Conservation (phyloP, 2,113 vertebrate genomes). For the Grammomys dolichurus region DNA sequence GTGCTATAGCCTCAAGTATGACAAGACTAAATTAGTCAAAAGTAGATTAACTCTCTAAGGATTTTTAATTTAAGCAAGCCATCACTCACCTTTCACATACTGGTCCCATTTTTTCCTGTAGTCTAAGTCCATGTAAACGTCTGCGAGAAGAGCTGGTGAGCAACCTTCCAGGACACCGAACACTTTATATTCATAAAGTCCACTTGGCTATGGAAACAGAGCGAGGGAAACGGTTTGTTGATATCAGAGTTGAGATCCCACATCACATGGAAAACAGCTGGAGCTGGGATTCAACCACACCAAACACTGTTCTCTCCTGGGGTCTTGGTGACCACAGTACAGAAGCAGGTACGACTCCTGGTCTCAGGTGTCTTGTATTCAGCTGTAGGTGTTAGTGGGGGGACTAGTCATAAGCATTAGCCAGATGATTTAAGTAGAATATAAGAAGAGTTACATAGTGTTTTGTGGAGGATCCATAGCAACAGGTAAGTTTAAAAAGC, state of each 20-base stretch:
- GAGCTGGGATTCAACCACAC: background rate
- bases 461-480: background rate
- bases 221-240: conserved; percentile 46
- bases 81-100: conserved; percentile 92
- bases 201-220: conserved; percentile 88
- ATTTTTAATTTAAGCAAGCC: background rate
- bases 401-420: background rate
- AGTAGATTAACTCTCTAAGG: background rate
- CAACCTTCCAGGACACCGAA: conserved; percentile 89
- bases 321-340: background rate
- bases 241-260: background rate
- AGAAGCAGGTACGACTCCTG: background rate
- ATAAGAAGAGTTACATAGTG: background rate
- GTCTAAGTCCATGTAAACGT: conserved; percentile 95
- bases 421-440: background rate
- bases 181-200: conserved; percentile 96
- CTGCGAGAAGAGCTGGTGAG: conserved; percentile 87
- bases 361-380: background rate
- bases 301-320: background rate
- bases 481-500: background rate
- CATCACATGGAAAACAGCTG: background rate
- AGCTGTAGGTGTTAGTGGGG: background rate
- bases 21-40: background rate
- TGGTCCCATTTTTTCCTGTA: conserved; percentile 95
- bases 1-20: background rate